These are phyloP conservation scores for Clarias platycephalus DNA, from an alignment of 2,797 vertebrate genomes.

Conservation along the genomic window DNA sequence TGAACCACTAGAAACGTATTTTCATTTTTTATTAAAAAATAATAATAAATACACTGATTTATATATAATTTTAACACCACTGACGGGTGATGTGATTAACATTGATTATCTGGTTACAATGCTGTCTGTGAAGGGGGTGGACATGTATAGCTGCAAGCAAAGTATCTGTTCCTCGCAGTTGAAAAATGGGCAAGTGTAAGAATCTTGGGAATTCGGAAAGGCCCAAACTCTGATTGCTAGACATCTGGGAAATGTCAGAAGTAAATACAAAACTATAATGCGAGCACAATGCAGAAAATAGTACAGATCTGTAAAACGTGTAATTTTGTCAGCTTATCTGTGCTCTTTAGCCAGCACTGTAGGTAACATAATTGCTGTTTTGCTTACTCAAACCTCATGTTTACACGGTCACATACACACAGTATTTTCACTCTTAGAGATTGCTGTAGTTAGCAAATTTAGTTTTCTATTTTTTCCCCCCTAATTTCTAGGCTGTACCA, in stretches of 20 bases:
- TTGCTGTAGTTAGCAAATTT: neutral
- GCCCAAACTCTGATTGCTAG: too few relatives aligned
- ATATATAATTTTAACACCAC: too few relatives aligned
- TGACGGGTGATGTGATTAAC: too few relatives aligned
- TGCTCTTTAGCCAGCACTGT: neutral
- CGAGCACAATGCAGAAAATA: neutral
- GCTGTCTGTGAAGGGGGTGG: too few relatives aligned
- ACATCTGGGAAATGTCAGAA: neutral
- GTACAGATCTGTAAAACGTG: neutral
- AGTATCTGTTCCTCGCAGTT: too few relatives aligned
- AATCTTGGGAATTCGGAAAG: too few relatives aligned
- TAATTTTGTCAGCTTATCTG: neutral
- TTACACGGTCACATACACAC: neutral
- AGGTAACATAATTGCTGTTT: neutral
- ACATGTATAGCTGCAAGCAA: too few relatives aligned
- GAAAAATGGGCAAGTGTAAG: too few relatives aligned
- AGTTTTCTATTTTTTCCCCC: neutral
- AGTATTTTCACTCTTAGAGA: neutral
- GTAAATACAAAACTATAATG: neutral
- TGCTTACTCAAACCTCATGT: neutral
- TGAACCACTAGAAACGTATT: neutral
- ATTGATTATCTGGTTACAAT: too few relatives aligned
- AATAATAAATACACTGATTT: too few relatives aligned
- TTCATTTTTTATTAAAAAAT: neutral
- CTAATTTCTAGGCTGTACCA: constrained; percentile 85